Base-by-base conservation (phyloP, 2,888 invertebrate species). In the Dolichopus griseipennis region DNA sequence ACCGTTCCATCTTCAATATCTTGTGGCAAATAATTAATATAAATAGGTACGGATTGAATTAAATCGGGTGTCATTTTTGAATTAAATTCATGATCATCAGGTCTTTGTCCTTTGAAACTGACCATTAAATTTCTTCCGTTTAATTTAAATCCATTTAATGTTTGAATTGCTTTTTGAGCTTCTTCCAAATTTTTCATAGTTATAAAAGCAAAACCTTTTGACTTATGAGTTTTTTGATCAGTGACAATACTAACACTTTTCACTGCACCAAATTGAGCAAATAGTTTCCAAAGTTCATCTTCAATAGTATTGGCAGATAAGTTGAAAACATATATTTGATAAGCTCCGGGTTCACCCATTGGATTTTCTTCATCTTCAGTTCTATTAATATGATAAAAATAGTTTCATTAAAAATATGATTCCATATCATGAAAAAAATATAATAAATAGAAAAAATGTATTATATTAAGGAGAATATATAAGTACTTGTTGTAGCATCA, bases 51-150 rank as follows among this genome's bases (percentile, higher is more conserved):
- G 2, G 52, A 52, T 52, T 52, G 52, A 52, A 52, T 52, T 15
- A 7, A 15, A 52, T 52, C 52, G 1, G 52, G 52, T 18, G 15
- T 18, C 18, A 52, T 52, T 52, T 52, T 52, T 10, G 37, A 10
- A 52, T 52, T 52, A 52, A 52, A 52, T 52, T 52, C 52, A n/a
- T 52, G 52, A 52, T 52, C 52, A 52, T 52, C 52, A 18, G 52
- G 52, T 18, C 52, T 1, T 52, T 52, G 52, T 15, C 52, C 52
- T 52, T 52, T 52, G 52, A 52, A 52, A 18, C 52, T 52, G n/a
- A 52, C 52, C 52, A 52, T 52, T 52, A 52, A 52, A 52, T 52
- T 52, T 52, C 52, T 52, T 52, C 18, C 18, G 15, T 52, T 52
- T 52, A 52, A 18, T 52, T 52, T 52, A n/a, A 52, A 52, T 52